Conservation (phyloP, 2,888 invertebrate species). For the Acanthopleura granulata region DNA sequence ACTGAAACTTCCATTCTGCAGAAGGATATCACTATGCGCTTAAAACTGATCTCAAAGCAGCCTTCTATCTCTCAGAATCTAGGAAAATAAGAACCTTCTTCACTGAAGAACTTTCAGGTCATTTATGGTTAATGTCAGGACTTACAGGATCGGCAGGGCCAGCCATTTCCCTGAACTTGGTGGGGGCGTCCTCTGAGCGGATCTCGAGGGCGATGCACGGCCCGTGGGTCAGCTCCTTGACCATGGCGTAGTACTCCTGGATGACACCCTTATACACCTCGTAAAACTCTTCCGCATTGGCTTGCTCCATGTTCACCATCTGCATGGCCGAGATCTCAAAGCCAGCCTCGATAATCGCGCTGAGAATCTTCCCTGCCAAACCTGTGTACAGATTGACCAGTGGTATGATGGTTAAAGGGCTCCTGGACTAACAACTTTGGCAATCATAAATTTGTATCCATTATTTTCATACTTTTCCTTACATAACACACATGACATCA, state of each 20-base stretch:
- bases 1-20: no score
- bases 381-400: slow-evolving; percentile 52
- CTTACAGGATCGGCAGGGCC: slow-evolving; percentile 93
- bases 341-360: slow-evolving; percentile 81
- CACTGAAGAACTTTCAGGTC: no score
- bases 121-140: no score
- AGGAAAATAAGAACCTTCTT: no score
- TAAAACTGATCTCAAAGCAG: no score
- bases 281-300: slow-evolving; percentile 90
- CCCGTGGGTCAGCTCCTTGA: slow-evolving; percentile 86
- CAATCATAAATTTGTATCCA: no score
- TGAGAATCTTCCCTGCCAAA: slow-evolving; percentile 78
- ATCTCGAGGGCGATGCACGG: slow-evolving; percentile 90
- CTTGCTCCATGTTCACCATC: slow-evolving; percentile 80
- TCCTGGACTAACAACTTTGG: no score
- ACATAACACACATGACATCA: no score
- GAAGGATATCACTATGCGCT: no score
- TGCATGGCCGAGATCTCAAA: slow-evolving; percentile 85
- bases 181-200: slow-evolving; percentile 67
- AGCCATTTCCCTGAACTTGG: slow-evolving; percentile 82
- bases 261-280: slow-evolving; percentile 90
- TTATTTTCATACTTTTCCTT: no score
- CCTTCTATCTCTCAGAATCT: no score
- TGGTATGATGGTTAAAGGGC: not conserved
- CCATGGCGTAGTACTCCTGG: slow-evolving; percentile 75